Conservation (phyloP, 2,113 vertebrate species). For the Cranoglanis bouderius region DNA sequence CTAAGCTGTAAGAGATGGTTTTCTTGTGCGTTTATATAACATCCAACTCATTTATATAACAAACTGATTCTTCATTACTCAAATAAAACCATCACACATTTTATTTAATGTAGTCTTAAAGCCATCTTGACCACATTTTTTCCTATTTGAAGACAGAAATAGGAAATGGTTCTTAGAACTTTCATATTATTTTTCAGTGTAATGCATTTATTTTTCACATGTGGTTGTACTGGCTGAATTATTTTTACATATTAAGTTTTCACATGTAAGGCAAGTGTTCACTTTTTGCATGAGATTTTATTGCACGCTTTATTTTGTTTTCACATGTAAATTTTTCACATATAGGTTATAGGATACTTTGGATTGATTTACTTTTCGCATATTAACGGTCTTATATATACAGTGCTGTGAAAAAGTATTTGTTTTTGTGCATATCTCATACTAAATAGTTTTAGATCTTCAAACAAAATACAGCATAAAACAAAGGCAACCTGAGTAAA, state of each 20-base stretch:
- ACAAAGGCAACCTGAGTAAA: too few relatives aligned
- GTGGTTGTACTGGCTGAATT: not conserved
- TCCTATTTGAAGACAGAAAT: too few relatives aligned
- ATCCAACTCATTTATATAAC: not conserved
- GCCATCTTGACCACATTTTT: too few relatives aligned
- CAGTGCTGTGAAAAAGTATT: too few relatives aligned
- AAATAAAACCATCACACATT: not conserved
- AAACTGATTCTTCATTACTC: slow-evolving; percentile 21
- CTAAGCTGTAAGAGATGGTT: slow-evolving; percentile 33
- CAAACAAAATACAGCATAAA: too few relatives aligned
- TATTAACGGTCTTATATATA: not conserved
- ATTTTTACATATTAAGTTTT: not conserved
- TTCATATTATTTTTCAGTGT: too few relatives aligned
- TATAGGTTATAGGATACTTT: not conserved
- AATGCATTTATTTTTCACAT: too few relatives aligned
- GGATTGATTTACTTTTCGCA: not conserved
- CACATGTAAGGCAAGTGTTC: not conserved
- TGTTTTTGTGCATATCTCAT: too few relatives aligned
- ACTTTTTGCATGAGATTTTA: not conserved
- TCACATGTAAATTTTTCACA: not conserved
- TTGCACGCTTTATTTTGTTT: too few relatives aligned
- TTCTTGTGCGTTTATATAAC: not conserved
- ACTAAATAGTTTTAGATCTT: too few relatives aligned
- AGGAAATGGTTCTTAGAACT: too few relatives aligned
- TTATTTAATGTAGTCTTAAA: not conserved